A percentile compares a stretch with the other conserved stretches of the same genome.
Evolutionary conservation across 2,888 invertebrate species (phyloP).

Genomic region (Boloria selene): DNA sequence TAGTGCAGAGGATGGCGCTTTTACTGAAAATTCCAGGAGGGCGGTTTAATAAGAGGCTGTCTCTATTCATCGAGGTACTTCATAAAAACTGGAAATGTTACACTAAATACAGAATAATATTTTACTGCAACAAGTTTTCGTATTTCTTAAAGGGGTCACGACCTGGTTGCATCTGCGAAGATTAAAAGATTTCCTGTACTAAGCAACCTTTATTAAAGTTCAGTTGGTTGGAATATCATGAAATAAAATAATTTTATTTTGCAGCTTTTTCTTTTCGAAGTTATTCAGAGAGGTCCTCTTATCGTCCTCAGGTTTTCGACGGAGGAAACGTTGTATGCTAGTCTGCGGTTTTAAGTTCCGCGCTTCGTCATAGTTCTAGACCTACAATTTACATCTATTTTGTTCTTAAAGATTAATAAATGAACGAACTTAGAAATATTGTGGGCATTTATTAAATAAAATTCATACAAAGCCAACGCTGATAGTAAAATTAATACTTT

Average conservation of each 20-base stretch:
- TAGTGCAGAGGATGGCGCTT: slow-evolving; percentile 15
- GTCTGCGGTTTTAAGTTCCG: too few relatives aligned
- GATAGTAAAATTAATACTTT: too few relatives aligned
- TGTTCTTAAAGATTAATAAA: too few relatives aligned
- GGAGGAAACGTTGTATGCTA: too few relatives aligned
- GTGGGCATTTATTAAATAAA: too few relatives aligned
- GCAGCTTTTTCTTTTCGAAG: not conserved
- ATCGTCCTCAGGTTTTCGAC: too few relatives aligned
- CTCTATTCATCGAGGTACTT: slow-evolving; percentile 22
- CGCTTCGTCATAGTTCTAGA: too few relatives aligned
- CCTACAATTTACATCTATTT: too few relatives aligned
- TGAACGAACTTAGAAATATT: too few relatives aligned
- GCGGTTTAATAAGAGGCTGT: slow-evolving; percentile 20
- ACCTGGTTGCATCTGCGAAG: slow-evolving; percentile 23
- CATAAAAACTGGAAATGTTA: slow-evolving; percentile 29
- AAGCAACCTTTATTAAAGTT: slow-evolving; percentile 22
- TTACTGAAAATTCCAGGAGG: slow-evolving; percentile 15
- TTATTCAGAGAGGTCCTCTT: too few relatives aligned
- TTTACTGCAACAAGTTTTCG: slow-evolving; percentile 22
- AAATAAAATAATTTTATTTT: slow-evolving; percentile 16
- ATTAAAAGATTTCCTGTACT: slow-evolving; percentile 22
- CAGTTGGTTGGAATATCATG: slow-evolving; percentile 15
- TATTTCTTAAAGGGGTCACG: slow-evolving; percentile 24
- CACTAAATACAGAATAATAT: slow-evolving; percentile 22
- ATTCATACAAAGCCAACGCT: too few relatives aligned